Conservation (phyloP, 2,797 vertebrate genomes). For the Pangasius krempfi region DNA sequence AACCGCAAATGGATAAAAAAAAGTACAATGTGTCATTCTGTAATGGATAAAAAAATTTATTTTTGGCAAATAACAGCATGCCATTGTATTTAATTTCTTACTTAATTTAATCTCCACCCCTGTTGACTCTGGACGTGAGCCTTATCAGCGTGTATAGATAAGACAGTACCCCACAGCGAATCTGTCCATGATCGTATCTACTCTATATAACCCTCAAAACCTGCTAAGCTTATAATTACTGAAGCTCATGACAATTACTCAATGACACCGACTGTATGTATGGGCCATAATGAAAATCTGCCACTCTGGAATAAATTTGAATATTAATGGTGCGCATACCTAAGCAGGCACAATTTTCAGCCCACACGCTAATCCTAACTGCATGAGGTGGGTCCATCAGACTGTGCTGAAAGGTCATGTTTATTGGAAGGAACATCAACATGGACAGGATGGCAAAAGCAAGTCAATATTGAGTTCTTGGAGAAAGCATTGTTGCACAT, state of each 20-base stretch:
- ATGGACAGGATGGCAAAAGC: constrained; percentile 16
- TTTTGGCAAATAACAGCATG: neutral
- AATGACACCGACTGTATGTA: constrained; percentile 25
- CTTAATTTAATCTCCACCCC: neutral
- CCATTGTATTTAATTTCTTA: neutral
- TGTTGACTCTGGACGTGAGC: neutral
- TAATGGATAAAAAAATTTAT: neutral
- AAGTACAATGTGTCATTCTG: neutral
- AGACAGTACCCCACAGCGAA: neutral
- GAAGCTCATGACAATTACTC: constrained; percentile 25
- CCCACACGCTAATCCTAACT: constrained; percentile 58
- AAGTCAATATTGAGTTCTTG: constrained; percentile 53
- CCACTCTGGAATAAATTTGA: constrained; percentile 34
- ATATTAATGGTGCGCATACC: constrained; percentile 41
- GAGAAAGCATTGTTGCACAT: constrained; percentile 39
- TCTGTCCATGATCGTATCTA: constrained; percentile 21
- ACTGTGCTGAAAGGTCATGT: constrained; percentile 66
- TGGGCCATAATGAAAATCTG: constrained; percentile 41
- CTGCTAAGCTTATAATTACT: constrained; percentile 12
- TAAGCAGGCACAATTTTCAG: constrained; percentile 23
- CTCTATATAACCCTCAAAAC: constrained; percentile 23
- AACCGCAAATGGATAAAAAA: neutral
- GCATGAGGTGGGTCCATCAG: constrained; percentile 56
- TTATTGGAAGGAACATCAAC: constrained; percentile 62
- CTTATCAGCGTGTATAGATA: constrained; percentile 15